Evolutionary conservation across 2,888 invertebrate species (phyloP), one percentile per base, ranked within the genome.

Genomic region (Platycnemis pennipes): DNA sequence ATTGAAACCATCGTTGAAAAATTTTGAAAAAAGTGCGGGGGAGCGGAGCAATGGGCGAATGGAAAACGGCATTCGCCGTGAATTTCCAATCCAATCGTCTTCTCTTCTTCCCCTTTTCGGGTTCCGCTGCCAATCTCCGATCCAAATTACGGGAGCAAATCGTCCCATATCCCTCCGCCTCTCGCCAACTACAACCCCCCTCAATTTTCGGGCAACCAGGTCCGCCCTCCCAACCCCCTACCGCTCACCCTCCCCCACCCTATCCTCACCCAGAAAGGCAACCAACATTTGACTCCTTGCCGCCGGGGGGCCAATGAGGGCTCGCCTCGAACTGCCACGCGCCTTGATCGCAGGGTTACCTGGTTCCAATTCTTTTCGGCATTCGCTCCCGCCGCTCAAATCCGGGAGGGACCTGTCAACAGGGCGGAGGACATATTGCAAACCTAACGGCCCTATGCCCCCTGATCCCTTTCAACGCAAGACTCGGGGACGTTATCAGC

Each of bases 61-160:
- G 91, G 91, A 91, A 91, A 91, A 91, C n/a, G 91, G 77, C 37
- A 44, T 91, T 91, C 69, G 91, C 63, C 63, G 45, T 42, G 44
- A 91, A 91, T 91, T 91, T 91, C 91, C 91, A 44, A 53, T 91
- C 63, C 91, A 69, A 91, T 69, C 63, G 63, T 31, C 56, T 89
- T 26, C n/a, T 42, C 86, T 31, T 13, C 44, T 37, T 37, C 44
- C 87, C 42, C 46, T 37, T n/a, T 87, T 87, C 45, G 45, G 31
- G n/a, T 46, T 46, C n/a, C 42, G 42, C 56, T 13, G 37, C 42
- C 89, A 89, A 89, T 89, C 56, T 63, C 89, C 56, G 56, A 56
- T 45, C 69, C n/a, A 44, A 91, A 91, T 91, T 91, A 63, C 44
- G 63, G 44, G 91, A 42, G 69, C 44, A 37, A 77, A 37, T 2